Conservation (phyloP, 53 echinoderm and acorn worm species). For the Echinometra lucunter region DNA sequence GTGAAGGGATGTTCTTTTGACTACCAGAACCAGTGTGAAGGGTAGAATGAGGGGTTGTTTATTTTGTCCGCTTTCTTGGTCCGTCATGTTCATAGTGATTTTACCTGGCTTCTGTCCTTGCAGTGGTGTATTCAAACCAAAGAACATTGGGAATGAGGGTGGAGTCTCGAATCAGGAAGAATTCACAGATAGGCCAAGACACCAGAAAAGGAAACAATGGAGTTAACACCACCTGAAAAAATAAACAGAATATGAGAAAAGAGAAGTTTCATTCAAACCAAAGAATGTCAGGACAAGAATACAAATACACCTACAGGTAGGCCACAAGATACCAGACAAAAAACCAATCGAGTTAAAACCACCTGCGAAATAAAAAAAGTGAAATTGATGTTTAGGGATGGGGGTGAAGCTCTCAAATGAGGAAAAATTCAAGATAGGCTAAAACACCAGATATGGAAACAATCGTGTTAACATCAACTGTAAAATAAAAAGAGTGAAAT, state of each 20-base stretch:
- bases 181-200: slow-evolving; percentile 92
- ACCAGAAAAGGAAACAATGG: slow-evolving; percentile 90
- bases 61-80: too few relatives aligned
- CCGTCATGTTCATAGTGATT: too few relatives aligned
- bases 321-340: slow-evolving; percentile 88
- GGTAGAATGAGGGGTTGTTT: too few relatives aligned
- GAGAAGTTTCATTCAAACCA: slow-evolving; percentile 86
- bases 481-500: not conserved
- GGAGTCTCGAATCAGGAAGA: slow-evolving; percentile 90
- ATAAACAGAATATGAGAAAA: not conserved
- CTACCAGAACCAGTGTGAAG: too few relatives aligned
- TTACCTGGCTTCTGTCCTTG: slow-evolving; percentile 95
- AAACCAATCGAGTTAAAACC: slow-evolving; percentile 89
- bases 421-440: too few relatives aligned
- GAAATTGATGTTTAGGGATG: too few relatives aligned
- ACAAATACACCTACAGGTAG: slow-evolving; percentile 83
- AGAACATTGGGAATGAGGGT: slow-evolving; percentile 96
- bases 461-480: slow-evolving; percentile 91
- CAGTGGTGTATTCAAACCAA: slow-evolving; percentile 98
- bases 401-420: too few relatives aligned
- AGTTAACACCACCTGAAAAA: slow-evolving; percentile 83
- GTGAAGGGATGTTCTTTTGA: too few relatives aligned
- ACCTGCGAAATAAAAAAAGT: slow-evolving; percentile 66
- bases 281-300: slow-evolving; percentile 89
- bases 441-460: slow-evolving; percentile 85